Evolutionary conservation across 2,113 vertebrate genomes (phyloP).

Genomic region (Platanista minor): DNA sequence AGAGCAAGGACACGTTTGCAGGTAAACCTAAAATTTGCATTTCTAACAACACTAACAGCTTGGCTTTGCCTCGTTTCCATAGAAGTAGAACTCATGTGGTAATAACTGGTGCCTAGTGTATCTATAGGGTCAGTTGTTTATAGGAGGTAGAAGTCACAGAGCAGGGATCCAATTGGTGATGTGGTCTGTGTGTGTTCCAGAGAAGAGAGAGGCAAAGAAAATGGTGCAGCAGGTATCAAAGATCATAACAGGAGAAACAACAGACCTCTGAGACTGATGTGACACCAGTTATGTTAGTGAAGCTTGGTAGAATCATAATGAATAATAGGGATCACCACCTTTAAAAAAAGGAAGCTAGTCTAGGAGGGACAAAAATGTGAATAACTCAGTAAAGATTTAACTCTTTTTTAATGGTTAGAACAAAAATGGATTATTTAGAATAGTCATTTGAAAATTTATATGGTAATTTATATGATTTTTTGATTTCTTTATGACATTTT

Average conservation of each 20-base stretch:
- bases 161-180: accelerated
- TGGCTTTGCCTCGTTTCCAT: not conserved
- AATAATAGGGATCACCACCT: accelerated
- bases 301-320: accelerated
- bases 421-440: not conserved
- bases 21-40: not conserved
- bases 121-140: not conserved
- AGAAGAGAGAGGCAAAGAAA: not conserved
- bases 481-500: not conserved
- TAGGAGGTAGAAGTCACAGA: not conserved
- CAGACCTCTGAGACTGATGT: accelerated
- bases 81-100: not conserved
- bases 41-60: not conserved
- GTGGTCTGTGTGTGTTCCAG: accelerated
- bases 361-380: too few species aligned
- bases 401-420: not conserved
- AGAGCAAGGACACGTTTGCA: not conserved
- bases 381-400: too few species aligned
- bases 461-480: not conserved
- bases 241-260: accelerated
- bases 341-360: not conserved
- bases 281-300: accelerated
- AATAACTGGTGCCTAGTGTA: accelerated
- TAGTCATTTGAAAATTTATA: not conserved
- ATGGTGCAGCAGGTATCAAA: accelerated